These are phyloP conservation scores for Chloroceryle aenea DNA, from an alignment of 2,113 vertebrate species.

Conservation along the genomic window DNA sequence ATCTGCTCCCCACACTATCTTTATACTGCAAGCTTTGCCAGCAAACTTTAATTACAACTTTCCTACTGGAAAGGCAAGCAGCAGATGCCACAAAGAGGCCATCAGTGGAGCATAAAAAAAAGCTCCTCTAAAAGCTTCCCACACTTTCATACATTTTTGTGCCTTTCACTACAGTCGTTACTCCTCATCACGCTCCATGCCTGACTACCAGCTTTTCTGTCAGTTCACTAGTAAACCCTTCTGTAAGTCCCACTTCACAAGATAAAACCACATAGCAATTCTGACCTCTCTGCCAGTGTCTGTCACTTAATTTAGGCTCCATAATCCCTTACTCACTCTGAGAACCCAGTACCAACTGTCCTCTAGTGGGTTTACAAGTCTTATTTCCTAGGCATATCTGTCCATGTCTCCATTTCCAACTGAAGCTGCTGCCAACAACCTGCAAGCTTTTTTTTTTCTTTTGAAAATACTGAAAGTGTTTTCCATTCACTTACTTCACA, in stretches of 20 bases:
- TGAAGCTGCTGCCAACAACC: not conserved
- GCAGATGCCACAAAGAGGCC: not conserved
- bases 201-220: not conserved
- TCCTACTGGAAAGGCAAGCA: not conserved
- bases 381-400: not conserved
- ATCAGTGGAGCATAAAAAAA: not conserved
- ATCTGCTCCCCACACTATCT: not conserved
- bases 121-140: not conserved
- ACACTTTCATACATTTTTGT: not conserved
- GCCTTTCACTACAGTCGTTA: not conserved
- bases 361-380: not conserved
- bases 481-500: not conserved
- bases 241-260: not conserved
- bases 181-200: not conserved
- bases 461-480: not conserved
- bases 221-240: not conserved
- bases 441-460: no score
- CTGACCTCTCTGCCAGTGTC: not conserved
- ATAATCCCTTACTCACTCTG: not conserved
- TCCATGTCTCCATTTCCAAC: not conserved
- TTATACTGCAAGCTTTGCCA: not conserved
- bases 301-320: not conserved
- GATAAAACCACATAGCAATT: not conserved
- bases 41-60: not conserved
- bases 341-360: not conserved